Evolutionary conservation across 2,797 vertebrate species (phyloP).

Genomic region (Gallinago solitaria): DNA sequence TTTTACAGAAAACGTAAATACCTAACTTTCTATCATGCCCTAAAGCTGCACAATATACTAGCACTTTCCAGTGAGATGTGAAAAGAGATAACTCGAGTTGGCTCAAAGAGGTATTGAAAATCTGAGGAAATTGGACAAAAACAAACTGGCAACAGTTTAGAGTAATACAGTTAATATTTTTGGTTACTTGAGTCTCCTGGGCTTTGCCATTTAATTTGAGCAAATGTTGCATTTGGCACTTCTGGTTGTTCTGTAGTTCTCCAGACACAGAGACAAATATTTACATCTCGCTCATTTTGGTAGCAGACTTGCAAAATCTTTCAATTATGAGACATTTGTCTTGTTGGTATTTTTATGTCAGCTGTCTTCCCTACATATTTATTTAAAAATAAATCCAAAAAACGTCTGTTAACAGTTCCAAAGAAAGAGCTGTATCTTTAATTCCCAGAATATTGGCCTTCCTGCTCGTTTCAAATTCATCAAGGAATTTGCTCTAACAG

Average conservation of each 20-base stretch:
- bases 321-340: slow-evolving; percentile 37
- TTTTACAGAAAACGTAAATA: not conserved
- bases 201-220: slow-evolving; percentile 59
- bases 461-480: not conserved
- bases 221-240: slow-evolving; percentile 72
- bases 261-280: slow-evolving; percentile 63
- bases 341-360: not conserved
- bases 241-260: slow-evolving; percentile 55
- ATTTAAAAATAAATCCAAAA: not conserved
- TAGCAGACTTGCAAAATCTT: slow-evolving; percentile 42
- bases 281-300: slow-evolving; percentile 51
- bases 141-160: not conserved
- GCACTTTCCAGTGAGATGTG: not conserved
- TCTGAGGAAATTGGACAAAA: slow-evolving; percentile 20
- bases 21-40: not conserved
- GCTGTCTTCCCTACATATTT: not conserved
- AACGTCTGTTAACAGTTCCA: not conserved
- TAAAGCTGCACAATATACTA: not conserved
- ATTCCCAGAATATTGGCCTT: not conserved
- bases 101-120: not conserved
- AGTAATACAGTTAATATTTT: slow-evolving; percentile 30
- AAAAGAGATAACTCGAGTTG: not conserved
- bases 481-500: not conserved
- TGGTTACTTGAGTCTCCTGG: slow-evolving; percentile 35
- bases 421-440: not conserved